Percentiles rank a stretch among this genome's conserved stretches.
These are phyloP conservation scores for Esox masquinongy DNA, from an alignment of 2,797 vertebrate species.

Conservation along the genomic window DNA sequence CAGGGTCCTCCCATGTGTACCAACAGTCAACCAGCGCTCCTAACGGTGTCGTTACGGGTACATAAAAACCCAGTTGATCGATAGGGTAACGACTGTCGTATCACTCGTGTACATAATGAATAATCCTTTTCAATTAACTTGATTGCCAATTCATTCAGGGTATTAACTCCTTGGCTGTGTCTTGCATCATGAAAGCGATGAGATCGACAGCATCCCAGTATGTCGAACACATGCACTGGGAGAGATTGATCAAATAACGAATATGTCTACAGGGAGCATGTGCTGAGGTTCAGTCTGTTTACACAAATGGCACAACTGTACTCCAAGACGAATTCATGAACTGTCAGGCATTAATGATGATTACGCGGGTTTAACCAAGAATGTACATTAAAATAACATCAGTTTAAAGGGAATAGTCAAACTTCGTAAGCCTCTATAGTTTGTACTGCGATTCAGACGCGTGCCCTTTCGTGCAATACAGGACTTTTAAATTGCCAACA, in stretches of 20 bases:
- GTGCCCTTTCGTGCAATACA: not conserved
- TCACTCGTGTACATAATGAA: slow-evolving; percentile 57
- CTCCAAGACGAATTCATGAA: slow-evolving; percentile 38
- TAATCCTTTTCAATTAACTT: slow-evolving; percentile 52
- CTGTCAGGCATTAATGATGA: slow-evolving; percentile 43
- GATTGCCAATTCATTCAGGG: slow-evolving; percentile 44
- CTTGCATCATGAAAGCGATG: slow-evolving; percentile 29
- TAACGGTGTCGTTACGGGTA: slow-evolving; percentile 67
- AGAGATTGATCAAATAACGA: slow-evolving; percentile 44
- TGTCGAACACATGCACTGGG: slow-evolving; percentile 27
- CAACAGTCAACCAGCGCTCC: slow-evolving; percentile 67
- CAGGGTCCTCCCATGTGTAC: slow-evolving; percentile 68
- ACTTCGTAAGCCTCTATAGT: not conserved
- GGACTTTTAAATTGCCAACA: no score
- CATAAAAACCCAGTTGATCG: slow-evolving; percentile 70
- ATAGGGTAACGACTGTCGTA: slow-evolving; percentile 67
- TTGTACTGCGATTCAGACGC: not conserved
- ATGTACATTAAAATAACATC: slow-evolving; percentile 8
- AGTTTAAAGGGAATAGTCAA: slow-evolving; percentile 4
- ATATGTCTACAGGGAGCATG: slow-evolving; percentile 37
- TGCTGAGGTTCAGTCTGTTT: slow-evolving; percentile 32
- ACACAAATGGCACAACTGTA: slow-evolving; percentile 49
- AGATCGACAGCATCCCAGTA: slow-evolving; percentile 32
- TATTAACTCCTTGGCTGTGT: slow-evolving; percentile 49
- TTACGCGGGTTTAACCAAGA: slow-evolving; percentile 26